Base-by-base conservation (phyloP, 1,140 invertebrate species). In the Dreissena rostriformis region DNA sequence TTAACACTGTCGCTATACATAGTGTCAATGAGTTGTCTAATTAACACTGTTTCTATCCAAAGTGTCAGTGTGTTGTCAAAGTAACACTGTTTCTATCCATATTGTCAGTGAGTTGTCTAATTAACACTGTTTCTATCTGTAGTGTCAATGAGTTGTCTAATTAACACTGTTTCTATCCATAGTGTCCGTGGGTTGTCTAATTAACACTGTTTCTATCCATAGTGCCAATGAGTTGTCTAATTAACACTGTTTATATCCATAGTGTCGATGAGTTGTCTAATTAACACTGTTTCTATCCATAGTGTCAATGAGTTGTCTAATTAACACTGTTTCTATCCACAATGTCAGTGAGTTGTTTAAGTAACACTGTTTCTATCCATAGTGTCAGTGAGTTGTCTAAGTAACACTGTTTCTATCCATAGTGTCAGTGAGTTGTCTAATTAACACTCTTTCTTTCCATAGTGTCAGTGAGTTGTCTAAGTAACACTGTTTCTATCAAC, bases 41-140 rank as follows among this genome's bases (percentile, higher is more conserved):
- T n/a, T n/a, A n/a, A 39, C 4, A 39, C 8, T 2, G 39, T 39
- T 39, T 39, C 39, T 39, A 39, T 39, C 28, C 28, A 11, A 15
- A 70, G 67, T 70, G 29, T n/a, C 10, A 70, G 67, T 70, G 85
- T 87, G 63, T 74, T 89, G 51, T 90, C 88, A 22, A 75, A 82
- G n/a, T n/a, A n/a, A 39, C 4, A 39, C 8, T 2, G 39, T 39
- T 39, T 39, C 39, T 39, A 39, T 39, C 28, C 28, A 11, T 29
- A 70, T n/a, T 70, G 29, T n/a, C 10, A 70, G 67, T 70, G 85
- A 88, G 63, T 74, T 89, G 51, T 90, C 88, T 26, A 75, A 82
- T n/a, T n/a, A n/a, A 39, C 4, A 39, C 8, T 2, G 39, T 39
- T 39, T 39, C 39, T 39, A 39, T 39, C 28, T 70, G 1, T 29